A percentile compares a stretch with the other conserved stretches of the same genome.
Conservation (phyloP, 2,888 invertebrate species). For the Drosophila prostipennis region DNA sequence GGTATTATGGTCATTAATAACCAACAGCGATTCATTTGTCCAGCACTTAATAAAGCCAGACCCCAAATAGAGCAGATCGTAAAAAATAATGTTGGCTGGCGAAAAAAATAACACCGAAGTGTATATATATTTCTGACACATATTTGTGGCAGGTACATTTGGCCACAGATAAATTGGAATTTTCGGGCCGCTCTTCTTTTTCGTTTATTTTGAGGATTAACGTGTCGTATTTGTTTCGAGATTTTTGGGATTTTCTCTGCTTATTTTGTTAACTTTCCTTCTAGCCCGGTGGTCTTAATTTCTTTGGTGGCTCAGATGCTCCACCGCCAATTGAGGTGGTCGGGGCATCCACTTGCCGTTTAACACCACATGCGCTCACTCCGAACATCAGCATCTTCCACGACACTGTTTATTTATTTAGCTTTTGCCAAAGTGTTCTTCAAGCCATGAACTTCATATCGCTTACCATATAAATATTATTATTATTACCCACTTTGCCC, state of each 20-base stretch:
- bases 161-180: slow-evolving; percentile 4
- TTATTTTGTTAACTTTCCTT: background rate
- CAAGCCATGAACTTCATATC: slow-evolving; percentile 62
- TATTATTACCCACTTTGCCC: slow-evolving; percentile 61
- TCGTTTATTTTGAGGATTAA: background rate
- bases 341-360: slow-evolving; percentile 37
- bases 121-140: background rate
- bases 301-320: slow-evolving; percentile 50
- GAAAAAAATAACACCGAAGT: slow-evolving; percentile 1
- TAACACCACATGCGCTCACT: slow-evolving; percentile 52
- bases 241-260: background rate
- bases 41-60: slow-evolving; percentile 40
- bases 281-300: background rate
- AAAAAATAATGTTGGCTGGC: slow-evolving; percentile 20
- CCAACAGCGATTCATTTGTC: slow-evolving; percentile 55
- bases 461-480: slow-evolving; percentile 75
- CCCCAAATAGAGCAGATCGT: slow-evolving; percentile 22
- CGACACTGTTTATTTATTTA: slow-evolving; percentile 70
- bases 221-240: slow-evolving; percentile 1
- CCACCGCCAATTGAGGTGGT: slow-evolving; percentile 11
- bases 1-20: slow-evolving; percentile 63
- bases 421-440: slow-evolving; percentile 61
- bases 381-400: slow-evolving; percentile 7
- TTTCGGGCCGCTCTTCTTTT: background rate
- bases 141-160: slow-evolving; percentile 8